Percentiles rank a stretch among this genome's conserved stretches.
Conservation (phyloP, 1,140 invertebrate species). For the Micrasema longulum region DNA sequence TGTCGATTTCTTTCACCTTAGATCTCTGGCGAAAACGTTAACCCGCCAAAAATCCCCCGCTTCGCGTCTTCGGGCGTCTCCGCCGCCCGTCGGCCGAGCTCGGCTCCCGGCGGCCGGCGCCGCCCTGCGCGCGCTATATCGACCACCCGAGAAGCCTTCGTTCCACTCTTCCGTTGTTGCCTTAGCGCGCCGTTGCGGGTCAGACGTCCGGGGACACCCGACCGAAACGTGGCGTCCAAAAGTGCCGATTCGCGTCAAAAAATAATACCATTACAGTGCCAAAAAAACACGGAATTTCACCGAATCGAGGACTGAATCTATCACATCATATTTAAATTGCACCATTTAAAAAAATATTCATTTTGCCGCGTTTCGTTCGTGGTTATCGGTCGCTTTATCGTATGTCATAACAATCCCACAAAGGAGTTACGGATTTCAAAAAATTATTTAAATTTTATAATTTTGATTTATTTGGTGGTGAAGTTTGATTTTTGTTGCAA, state of each 20-base stretch:
- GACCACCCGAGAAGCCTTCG: conserved; percentile 40
- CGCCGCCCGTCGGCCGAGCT: not conserved
- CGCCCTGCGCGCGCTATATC: conserved; percentile 53
- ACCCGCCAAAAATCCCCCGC: conserved; percentile 31
- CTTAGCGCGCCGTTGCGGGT: conserved; percentile 14
- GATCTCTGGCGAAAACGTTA: too few species aligned
- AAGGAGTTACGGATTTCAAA: conserved; percentile 17
- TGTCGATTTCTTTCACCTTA: too few species aligned
- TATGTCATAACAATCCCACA: conserved; percentile 31
- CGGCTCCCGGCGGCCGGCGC: conserved; percentile 29
- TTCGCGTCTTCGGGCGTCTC: not conserved
- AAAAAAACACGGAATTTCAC: not conserved
- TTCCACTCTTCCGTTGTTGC: conserved; percentile 25
- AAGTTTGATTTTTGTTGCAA: conserved; percentile 7
- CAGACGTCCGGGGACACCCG: conserved; percentile 5
- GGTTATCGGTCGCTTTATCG: not conserved
- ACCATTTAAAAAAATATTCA: too few species aligned
- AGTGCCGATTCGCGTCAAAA: conserved; percentile 25
- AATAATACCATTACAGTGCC: not conserved
- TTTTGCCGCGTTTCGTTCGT: not conserved
- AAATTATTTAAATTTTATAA: too few species aligned
- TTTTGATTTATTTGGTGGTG: too few species aligned
- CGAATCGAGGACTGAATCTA: too few species aligned
- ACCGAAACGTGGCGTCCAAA: conserved; percentile 51
- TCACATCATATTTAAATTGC: too few species aligned